These are phyloP conservation scores for Bombus superbus DNA, from an alignment of 1,140 invertebrate genomes.

Conservation along the genomic window DNA sequence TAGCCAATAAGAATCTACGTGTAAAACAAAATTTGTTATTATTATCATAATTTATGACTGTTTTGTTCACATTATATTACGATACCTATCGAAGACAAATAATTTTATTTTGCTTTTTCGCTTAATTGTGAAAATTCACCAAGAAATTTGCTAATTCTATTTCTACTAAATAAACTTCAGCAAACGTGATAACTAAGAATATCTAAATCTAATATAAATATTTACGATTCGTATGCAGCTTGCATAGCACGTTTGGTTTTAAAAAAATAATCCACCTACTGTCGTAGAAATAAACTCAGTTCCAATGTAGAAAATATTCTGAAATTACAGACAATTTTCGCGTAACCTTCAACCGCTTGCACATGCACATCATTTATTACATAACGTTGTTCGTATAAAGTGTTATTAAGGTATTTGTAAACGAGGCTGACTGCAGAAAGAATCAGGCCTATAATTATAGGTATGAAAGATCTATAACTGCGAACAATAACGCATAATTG, in stretches of 20 bases:
- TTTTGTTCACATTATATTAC: too few relatives aligned
- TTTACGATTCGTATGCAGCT: too few relatives aligned
- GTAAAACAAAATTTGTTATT: too few relatives aligned
- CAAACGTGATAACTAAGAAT: neutral
- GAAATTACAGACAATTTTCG: slow-evolving; percentile 16
- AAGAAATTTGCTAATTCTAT: neutral
- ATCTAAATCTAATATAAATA: neutral
- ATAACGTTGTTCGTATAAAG: neutral
- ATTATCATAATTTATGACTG: too few relatives aligned
- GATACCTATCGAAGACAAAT: neutral
- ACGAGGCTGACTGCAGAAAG: too few relatives aligned
- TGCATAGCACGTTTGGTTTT: neutral
- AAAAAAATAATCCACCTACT: neutral
- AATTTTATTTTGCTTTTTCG: neutral
- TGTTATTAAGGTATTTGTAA: neutral
- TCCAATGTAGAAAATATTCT: neutral
- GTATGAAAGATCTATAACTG: too few relatives aligned
- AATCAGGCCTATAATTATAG: neutral
- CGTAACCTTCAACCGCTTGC: neutral
- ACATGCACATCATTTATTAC: slow-evolving; percentile 4
- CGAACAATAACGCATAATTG: neutral
- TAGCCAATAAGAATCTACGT: too few relatives aligned
- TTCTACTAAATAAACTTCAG: too few relatives aligned
- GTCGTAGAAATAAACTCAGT: neutral
- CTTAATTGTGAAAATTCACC: neutral